Base-by-base conservation (phyloP, 2,888 invertebrate species). In the Protophormia terraenovae region DNA sequence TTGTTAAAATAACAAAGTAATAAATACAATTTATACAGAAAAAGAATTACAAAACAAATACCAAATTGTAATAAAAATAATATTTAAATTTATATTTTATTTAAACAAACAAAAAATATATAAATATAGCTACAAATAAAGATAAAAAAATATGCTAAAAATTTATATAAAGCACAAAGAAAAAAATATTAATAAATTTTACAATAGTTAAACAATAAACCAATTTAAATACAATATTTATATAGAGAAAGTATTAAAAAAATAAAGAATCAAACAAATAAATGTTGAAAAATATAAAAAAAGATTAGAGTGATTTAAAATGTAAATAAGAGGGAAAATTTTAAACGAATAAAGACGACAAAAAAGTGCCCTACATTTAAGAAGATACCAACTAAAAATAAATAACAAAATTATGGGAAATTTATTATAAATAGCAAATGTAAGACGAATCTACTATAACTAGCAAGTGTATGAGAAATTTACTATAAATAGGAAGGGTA, bases 1-100 rank as follows among this genome's bases (percentile, higher is more conserved):
- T 55, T 82, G 67, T 85, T 69, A 35, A 77, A 77, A 83, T 77
- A 83, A 77, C 71, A 83, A 83, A 77, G 76, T 83, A 72, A 72
- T 64, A 83, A 83, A 83, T 77, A 83, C 71, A 81, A 67, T 62
- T 69, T 67, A 60, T 47, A 47, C 10, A 19, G 38, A 19, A 19
- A 50, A 71, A 12, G 1, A 60, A n/a, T n/a, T n/a, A n/a, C n/a
- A n/a, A 35, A 60, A 60, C 4, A 35, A 53, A 53, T 24, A 67
- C 12, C 32, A 53, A 24, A 41, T 64, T 24, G 22, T 29, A 14
- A 24, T 24, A 55, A 35, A 6, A 7, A 66, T 64, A 55, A 58
- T 12, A 64, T 72, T 58, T 64, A 29, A 41, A 35, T 62, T 58
- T 41, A 58, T 45, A 27, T 72, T 29, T 16, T 27, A 60, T 76